Evolutionary conservation across 1,140 invertebrate species (phyloP).

Genomic region (Drosophila kikkawai): DNA sequence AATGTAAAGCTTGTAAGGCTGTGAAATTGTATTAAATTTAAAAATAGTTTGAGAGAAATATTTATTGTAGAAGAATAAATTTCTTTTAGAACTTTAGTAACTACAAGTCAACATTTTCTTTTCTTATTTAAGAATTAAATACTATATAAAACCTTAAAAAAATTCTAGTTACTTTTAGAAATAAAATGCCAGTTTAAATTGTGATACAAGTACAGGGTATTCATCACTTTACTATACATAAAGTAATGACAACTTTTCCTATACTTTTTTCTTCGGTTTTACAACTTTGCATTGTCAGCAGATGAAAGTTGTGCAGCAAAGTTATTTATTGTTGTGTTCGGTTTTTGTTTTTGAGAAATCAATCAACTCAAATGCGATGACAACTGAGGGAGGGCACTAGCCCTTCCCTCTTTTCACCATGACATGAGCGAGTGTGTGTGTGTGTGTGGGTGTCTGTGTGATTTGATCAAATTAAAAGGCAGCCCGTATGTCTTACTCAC

Average conservation of each 20-base stretch:
- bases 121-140: background rate
- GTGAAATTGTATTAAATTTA: too few species aligned
- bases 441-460: constrained; percentile 13
- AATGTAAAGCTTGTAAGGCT: too few species aligned
- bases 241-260: background rate
- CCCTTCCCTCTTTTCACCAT: background rate
- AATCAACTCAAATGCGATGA: constrained; percentile 72
- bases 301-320: constrained; percentile 55
- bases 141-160: too few species aligned
- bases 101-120: too few species aligned
- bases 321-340: constrained; percentile 78
- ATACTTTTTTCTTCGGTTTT: background rate
- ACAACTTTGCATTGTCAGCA: constrained; percentile 50
- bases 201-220: constrained; percentile 1
- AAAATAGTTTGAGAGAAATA: too few species aligned
- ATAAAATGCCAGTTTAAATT: background rate
- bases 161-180: background rate
- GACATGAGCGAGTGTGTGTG: background rate
- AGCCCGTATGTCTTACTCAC: constrained; percentile 57
- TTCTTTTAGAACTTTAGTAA: too few species aligned
- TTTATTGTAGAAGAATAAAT: too few species aligned
- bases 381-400: constrained; percentile 1
- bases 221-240: background rate
- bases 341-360: constrained; percentile 66
- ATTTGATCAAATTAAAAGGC: constrained; percentile 80